Percentiles rank a stretch among this genome's conserved stretches.
Conservation (phyloP, 2,888 invertebrate species). For the Philopedon plagiatum region DNA sequence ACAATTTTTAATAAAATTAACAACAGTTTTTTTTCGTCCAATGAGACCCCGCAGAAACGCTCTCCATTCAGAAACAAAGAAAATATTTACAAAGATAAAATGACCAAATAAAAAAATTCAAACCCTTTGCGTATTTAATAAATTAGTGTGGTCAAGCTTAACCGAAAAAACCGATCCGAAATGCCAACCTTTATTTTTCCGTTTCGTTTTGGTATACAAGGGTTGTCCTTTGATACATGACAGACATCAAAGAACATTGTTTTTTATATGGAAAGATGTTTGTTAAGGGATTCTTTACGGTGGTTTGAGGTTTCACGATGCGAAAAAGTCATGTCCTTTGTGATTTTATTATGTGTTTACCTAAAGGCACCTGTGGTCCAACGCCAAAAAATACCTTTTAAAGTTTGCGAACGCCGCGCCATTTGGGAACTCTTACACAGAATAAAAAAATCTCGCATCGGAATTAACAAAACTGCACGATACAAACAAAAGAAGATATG, state of each 20-base stretch:
- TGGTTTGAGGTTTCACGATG: neutral
- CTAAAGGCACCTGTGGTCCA: too few species aligned
- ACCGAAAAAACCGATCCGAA: constrained; percentile 7
- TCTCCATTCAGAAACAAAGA: neutral
- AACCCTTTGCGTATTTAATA: constrained; percentile 14
- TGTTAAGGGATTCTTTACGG: neutral
- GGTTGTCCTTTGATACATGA: constrained; percentile 1
- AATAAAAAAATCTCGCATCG: too few species aligned
- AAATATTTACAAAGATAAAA: neutral
- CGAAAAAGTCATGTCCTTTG: neutral
- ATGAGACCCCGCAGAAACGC: too few species aligned
- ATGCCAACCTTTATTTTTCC: constrained; percentile 14
- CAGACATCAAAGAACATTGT: neutral
- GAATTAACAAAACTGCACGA: too few species aligned
- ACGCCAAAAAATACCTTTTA: too few species aligned
- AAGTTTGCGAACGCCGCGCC: too few species aligned
- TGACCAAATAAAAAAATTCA: neutral
- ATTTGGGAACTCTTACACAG: too few species aligned
- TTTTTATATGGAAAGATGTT: constrained; percentile 12
- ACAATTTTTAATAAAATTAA: too few species aligned
- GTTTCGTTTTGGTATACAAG: neutral
- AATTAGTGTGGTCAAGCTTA: constrained; percentile 17
- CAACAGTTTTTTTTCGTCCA: too few species aligned
- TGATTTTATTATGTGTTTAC: neutral
- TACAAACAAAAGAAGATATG: too few species aligned